These are phyloP conservation scores for Torymus aiolomorphi DNA, from an alignment of 2,888 invertebrate genomes.

Conservation along the genomic window DNA sequence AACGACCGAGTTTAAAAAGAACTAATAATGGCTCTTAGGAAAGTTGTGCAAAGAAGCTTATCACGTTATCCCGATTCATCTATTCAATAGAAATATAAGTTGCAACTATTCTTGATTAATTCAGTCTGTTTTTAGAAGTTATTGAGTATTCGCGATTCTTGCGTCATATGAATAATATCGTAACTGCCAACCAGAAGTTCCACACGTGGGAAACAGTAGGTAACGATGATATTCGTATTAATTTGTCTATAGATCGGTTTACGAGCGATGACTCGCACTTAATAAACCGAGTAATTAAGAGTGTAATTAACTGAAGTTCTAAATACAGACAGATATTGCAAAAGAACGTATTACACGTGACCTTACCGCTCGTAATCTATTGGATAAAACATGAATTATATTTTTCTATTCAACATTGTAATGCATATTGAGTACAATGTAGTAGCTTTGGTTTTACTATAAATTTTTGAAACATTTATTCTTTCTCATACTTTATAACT, in stretches of 20 bases:
- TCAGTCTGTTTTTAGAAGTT: constrained; percentile 49
- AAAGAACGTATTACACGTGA: not conserved
- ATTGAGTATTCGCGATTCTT: constrained; percentile 38
- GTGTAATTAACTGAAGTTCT: constrained; percentile 38
- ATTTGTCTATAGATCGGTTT: constrained; percentile 35
- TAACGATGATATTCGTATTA: constrained; percentile 44
- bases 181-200: constrained; percentile 48
- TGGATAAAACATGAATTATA: not conserved
- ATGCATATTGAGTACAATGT: not conserved
- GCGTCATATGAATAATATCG: constrained; percentile 51
- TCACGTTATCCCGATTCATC: constrained; percentile 39
- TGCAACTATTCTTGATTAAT: constrained; percentile 47
- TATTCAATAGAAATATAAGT: constrained; percentile 49
- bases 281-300: constrained; percentile 15
- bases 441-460: not conserved
- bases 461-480: not conserved
- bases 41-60: constrained; percentile 47
- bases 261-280: constrained; percentile 35
- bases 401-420: constrained; percentile 1
- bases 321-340: not conserved
- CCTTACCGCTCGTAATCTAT: not conserved
- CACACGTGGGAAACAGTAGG: constrained; percentile 46
- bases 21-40: constrained; percentile 26
- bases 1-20: constrained; percentile 4
- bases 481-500: constrained; percentile 1